A percentile compares a stretch with the other conserved stretches of the same genome.
These are phyloP conservation scores for Podabrus alpinus DNA, from an alignment of 2,888 invertebrate species.

Conservation along the genomic window DNA sequence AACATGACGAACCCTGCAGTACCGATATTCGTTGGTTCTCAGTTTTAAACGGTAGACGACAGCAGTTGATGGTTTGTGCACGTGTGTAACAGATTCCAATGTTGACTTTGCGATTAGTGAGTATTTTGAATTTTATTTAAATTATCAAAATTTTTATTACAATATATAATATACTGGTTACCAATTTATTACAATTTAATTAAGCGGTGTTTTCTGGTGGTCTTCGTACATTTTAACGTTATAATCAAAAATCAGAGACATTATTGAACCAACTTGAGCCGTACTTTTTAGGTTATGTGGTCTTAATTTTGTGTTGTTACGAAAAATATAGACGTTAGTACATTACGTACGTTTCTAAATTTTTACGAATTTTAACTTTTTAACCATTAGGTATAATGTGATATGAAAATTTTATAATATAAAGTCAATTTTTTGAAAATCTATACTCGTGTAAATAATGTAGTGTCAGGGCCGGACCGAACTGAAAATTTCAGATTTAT, in stretches of 20 bases:
- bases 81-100: neutral
- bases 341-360: neutral
- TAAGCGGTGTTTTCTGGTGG: neutral
- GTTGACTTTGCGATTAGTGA: neutral
- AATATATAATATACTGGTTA: neutral
- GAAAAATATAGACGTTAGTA: neutral
- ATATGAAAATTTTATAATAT: neutral
- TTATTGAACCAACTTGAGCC: neutral
- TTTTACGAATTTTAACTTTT: neutral
- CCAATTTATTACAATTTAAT: neutral
- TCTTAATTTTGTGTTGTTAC: neutral
- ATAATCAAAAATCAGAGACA: neutral
- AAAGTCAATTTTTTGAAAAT: neutral
- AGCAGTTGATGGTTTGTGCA: neutral
- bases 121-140: neutral
- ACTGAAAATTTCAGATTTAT: neutral
- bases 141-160: neutral
- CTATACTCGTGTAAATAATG: neutral
- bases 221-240: neutral
- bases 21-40: neutral
- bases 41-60: neutral
- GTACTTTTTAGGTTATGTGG: neutral
- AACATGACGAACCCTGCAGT: neutral
- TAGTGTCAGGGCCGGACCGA: neutral
- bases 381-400: neutral